Evolutionary conservation across 2,888 invertebrate species (phyloP), one percentile per base, ranked within the genome.

Genomic region (Cephus spinipes): DNA sequence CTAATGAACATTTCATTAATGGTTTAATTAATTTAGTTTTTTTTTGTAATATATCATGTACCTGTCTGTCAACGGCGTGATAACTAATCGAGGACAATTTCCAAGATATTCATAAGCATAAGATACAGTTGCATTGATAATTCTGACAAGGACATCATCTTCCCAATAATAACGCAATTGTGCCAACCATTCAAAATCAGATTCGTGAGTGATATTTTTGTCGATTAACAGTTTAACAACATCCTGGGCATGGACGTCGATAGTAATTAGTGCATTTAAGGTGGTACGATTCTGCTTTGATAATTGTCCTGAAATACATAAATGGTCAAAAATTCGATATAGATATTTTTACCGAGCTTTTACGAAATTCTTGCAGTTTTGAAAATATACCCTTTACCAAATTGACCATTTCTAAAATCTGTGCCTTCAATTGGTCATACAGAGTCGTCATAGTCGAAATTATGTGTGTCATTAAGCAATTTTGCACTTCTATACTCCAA

Each of bases 21-120:
- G 32, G 23, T 76, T 11, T 40, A 6, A 23, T 11, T 77, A 11
- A 73, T 73, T 55, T 15, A 2, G 23, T 9, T 23, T 55, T 74
- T n/a, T 34, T 23, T 73, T 68, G 12, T 36, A 55, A 33, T 40
- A 31, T 69, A 23, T 69, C 12, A 4, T 11, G 77, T 81, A 90
- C 91, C 97, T 93, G 89, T 95, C 95, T 2, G 96, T 96, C 82
- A 96, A 91, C 1, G 96, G 96, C 1, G 96, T 96, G 82, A 96
- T 95, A 0, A 96, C 95, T 79, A 97, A 93, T 55, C 96, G 93
- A 83, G 95, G 94, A 1, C 95, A 94, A 91, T 97, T 97, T 4
- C 97, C 97, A 83, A 97, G 92, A 92, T 97, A 97, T 92, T 97
- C 97, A 89, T 96, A 97, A 32, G 96, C 96, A 89, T 95, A 97